These are phyloP conservation scores for Apostichopus californicus DNA, from an alignment of 35 echinoderm and acorn worm species.

Conservation along the genomic window DNA sequence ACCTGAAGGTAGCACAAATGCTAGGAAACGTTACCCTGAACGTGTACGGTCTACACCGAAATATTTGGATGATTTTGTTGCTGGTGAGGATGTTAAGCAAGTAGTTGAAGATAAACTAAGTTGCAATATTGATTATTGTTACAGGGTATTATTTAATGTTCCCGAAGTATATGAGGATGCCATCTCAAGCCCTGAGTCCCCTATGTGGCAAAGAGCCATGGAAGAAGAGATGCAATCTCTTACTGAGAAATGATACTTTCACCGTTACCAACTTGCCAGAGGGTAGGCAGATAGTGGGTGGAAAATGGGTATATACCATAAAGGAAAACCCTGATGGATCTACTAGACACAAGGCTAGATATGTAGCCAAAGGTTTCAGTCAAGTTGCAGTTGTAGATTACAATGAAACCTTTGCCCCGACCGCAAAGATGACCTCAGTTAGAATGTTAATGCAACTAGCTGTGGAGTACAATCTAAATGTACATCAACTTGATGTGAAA, in stretches of 20 bases:
- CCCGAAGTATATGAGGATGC: conserved; percentile 31
- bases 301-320: conserved; percentile 33
- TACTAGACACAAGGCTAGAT: conserved; percentile 42
- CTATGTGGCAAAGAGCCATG: conserved; percentile 29
- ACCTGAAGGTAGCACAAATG: conserved; percentile 8
- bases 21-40: conserved; percentile 16
- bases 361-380: conserved; percentile 56
- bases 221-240: conserved; percentile 49
- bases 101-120: conserved; percentile 1
- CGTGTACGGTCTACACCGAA: background rate
- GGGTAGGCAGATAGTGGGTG: conserved; percentile 26
- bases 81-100: background rate
- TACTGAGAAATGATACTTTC: conserved; percentile 50
- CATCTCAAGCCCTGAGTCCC: background rate
- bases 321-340: conserved; percentile 22
- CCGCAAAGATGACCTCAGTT: conserved; percentile 43
- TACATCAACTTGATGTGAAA: conserved; percentile 77
- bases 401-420: conserved; percentile 51
- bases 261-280: conserved; percentile 26
- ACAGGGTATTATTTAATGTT: conserved; percentile 1
- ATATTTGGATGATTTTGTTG: background rate
- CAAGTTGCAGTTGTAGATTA: conserved; percentile 48
- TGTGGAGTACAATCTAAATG: conserved; percentile 23
- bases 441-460: background rate
- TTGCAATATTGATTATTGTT: background rate